Conservation (phyloP, 2,888 invertebrate species). For the Plemyria rubiginata region DNA sequence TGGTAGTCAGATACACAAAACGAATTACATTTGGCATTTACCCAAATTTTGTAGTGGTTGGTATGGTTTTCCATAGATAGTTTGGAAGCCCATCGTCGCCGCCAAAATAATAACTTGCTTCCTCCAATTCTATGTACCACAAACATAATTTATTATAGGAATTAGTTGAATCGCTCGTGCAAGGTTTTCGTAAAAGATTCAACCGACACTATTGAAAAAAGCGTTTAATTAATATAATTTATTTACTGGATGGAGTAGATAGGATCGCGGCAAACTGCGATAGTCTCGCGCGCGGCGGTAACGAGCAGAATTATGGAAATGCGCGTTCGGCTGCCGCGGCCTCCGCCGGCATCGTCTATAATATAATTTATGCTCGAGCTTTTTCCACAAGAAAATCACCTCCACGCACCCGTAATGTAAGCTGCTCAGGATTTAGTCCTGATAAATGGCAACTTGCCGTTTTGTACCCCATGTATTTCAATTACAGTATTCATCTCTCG, state of each 20-base stretch:
- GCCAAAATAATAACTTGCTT: no score
- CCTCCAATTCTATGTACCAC: not conserved
- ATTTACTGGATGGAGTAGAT: constrained; percentile 56
- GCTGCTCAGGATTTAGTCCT: constrained; percentile 51
- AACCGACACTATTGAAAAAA: constrained; percentile 14
- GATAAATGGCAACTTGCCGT: constrained; percentile 54
- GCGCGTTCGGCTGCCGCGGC: constrained; percentile 47
- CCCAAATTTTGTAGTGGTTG: no score
- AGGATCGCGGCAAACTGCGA: constrained; percentile 51
- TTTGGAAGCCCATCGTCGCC: not conserved
- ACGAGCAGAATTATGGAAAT: constrained; percentile 78
- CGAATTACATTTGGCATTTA: no score
- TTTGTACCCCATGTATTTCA: constrained; percentile 44
- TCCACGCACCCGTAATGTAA: constrained; percentile 49
- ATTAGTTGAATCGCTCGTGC: not conserved
- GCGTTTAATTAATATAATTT: constrained; percentile 59
- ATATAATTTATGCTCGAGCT: constrained; percentile 61
- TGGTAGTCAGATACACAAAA: no score
- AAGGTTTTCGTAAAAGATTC: constrained; percentile 13
- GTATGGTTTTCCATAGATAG: no score
- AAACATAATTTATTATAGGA: not conserved
- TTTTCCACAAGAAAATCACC: constrained; percentile 59
- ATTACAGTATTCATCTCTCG: constrained; percentile 39
- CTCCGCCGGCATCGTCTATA: constrained; percentile 37
- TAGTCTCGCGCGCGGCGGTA: constrained; percentile 49